Base-by-base conservation (phyloP, 2,113 vertebrate genomes). In the Pycnonotus jocosus region DNA sequence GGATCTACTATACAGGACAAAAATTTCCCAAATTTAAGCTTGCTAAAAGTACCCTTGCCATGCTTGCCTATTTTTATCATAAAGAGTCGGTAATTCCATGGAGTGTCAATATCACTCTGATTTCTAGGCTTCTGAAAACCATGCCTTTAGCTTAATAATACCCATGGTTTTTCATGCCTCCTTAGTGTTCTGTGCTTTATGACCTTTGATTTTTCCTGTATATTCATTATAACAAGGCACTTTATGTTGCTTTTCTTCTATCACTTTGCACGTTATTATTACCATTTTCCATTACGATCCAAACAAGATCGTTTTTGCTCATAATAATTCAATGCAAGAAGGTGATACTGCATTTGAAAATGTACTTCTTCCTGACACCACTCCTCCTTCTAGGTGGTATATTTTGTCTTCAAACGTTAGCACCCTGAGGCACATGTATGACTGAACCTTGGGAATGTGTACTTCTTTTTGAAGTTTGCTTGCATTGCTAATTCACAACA, bases 381-480 rank as follows among this genome's bases (percentile, higher is more conserved):
- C 14, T 69, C 73, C 47, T 88, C 33, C 62, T 93, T 70, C 86
- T 95, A 30, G 30, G 20, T 11, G 21, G 40, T 56, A 33, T 61
- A 60, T 89, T 96, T 91, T 86, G 45, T 74, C 90, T 96, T 95
- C 57, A 93, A 81, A 77, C 30, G 23, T 44, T 50, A 76, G 54
- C 40, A 62, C 74, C 27, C 47, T 44, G 42, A 90, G 71, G 68
- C 68, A 90, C 37, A 64, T 8, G 18, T 58, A 64, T 71, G 61
- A 45, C 7, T 92, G 83, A 92, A 85, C 45, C 61, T 58, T 44
- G 33, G 51, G 64, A 66, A 90, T 61, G 25, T 47, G 5, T 69
- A 23, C 53, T 70, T 91, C 61, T 64, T 80, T 96, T 88, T 96
- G 93, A 96, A 94, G 82, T 84, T 64, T 92, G 72, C 42, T 87